These are phyloP conservation scores for Molossus molossus DNA, from an alignment of 2,797 vertebrate species.

Conservation along the genomic window DNA sequence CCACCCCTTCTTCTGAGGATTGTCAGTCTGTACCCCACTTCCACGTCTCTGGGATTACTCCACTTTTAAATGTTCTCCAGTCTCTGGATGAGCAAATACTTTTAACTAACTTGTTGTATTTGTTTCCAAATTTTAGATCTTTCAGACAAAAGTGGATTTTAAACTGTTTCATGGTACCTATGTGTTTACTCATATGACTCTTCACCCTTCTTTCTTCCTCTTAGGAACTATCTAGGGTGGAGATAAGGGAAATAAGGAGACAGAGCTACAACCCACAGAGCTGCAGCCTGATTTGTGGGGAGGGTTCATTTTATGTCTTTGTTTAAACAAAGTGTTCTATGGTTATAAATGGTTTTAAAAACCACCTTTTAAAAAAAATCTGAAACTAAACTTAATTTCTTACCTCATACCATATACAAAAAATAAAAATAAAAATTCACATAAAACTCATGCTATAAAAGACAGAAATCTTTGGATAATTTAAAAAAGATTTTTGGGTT, in stretches of 20 bases:
- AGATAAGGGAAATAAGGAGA: neutral
- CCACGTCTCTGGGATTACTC: neutral
- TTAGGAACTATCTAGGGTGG: neutral
- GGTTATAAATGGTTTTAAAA: neutral
- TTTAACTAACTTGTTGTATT: neutral
- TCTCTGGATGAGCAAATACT: neutral
- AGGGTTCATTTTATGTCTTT: neutral
- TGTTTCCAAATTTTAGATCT: neutral
- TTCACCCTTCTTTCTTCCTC: neutral
- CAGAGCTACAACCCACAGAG: neutral
- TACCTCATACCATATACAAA: neutral
- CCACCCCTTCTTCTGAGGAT: no score
- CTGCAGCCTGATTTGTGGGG: neutral
- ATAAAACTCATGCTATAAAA: neutral
- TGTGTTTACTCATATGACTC: neutral
- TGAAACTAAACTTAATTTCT: slow-evolving; percentile 41
- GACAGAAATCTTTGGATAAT: slow-evolving; percentile 24
- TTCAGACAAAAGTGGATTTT: neutral
- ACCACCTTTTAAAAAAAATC: neutral
- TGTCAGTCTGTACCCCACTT: no score
- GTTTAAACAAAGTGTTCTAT: neutral
- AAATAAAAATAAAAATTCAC: neutral
- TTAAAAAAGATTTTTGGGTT: neutral
- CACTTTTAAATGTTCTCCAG: slow-evolving; percentile 7
- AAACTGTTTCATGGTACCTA: neutral